Conservation (phyloP, 2,888 invertebrate genomes). For the Augiades crinisus region DNA sequence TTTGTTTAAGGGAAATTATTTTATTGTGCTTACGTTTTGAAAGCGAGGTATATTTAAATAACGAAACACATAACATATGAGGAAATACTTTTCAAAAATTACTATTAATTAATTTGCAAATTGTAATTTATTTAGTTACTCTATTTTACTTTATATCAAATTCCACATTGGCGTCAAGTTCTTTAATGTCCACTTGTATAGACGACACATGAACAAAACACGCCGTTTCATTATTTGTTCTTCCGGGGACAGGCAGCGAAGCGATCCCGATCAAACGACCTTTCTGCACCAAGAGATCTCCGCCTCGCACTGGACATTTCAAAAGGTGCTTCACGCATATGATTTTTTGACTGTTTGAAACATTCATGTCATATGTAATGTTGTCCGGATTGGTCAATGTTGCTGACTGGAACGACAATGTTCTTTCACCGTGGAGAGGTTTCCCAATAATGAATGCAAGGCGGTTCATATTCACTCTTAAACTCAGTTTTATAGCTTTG, state of each 20-base stretch:
- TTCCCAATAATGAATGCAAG: slow-evolving; percentile 52
- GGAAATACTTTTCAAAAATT: too few species aligned
- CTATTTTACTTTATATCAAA: too few species aligned
- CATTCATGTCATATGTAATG: slow-evolving; percentile 8
- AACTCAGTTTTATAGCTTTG: slow-evolving; percentile 44
- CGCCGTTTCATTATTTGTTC: slow-evolving; percentile 42
- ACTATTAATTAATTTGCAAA: too few species aligned
- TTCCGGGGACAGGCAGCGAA: slow-evolving; percentile 47
- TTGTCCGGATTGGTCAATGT: slow-evolving; percentile 19
- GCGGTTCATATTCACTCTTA: slow-evolving; percentile 30
- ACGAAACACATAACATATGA: too few species aligned
- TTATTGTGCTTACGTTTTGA: too few species aligned
- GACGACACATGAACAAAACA: slow-evolving; percentile 55
- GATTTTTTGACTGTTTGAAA: slow-evolving; percentile 41
- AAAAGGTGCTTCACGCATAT: slow-evolving; percentile 54
- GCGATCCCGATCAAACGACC: slow-evolving; percentile 54
- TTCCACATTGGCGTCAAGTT: slow-evolving; percentile 38
- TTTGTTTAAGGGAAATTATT: too few species aligned
- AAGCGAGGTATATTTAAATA: too few species aligned
- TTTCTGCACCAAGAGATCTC: slow-evolving; percentile 60
- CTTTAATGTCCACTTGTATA: slow-evolving; percentile 42
- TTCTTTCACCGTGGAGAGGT: slow-evolving; percentile 44
- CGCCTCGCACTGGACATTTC: slow-evolving; percentile 58
- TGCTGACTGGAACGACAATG: slow-evolving; percentile 55
- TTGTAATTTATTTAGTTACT: too few species aligned